Conservation (phyloP, 2,797 vertebrate genomes). For the Syndactyla subalaris region DNA sequence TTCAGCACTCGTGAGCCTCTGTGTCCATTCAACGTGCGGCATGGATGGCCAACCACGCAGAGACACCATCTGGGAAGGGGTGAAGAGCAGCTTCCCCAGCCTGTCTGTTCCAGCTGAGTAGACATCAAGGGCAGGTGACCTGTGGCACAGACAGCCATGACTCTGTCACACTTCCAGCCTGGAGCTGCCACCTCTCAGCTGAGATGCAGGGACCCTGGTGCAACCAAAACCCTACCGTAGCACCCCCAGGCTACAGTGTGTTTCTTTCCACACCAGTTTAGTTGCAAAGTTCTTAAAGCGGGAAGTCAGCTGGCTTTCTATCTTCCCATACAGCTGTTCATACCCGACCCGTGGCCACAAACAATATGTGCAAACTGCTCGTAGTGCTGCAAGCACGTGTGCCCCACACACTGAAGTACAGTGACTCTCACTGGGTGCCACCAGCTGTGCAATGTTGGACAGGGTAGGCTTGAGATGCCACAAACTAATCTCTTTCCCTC, state of each 20-base stretch:
- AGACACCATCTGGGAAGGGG: not conserved
- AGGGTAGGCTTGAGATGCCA: not conserved
- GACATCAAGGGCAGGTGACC: not conserved
- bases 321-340: not conserved
- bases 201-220: not conserved
- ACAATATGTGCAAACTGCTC: not conserved
- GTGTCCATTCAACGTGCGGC: not conserved
- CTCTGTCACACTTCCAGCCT: not conserved
- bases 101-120: not conserved
- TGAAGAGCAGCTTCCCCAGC: not conserved
- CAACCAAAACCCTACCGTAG: not conserved
- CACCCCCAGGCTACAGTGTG: not conserved
- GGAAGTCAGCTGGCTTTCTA: not conserved
- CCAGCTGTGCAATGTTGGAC: rapidly evolving
- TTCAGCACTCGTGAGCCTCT: not conserved
- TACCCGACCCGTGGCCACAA: not conserved
- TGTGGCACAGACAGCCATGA: rapidly evolving
- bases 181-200: not conserved
- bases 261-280: not conserved
- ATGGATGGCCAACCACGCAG: not conserved
- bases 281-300: not conserved
- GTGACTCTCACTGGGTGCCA: not conserved
- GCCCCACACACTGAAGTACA: not conserved
- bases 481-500: not conserved
- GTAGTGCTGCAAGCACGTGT: not conserved